Percentiles rank a stretch among this genome's conserved stretches.
Evolutionary conservation across 37 sponge, comb jelly and placozoan genomes (phyloP).

Genomic region (Hexactinellida sp.): DNA sequence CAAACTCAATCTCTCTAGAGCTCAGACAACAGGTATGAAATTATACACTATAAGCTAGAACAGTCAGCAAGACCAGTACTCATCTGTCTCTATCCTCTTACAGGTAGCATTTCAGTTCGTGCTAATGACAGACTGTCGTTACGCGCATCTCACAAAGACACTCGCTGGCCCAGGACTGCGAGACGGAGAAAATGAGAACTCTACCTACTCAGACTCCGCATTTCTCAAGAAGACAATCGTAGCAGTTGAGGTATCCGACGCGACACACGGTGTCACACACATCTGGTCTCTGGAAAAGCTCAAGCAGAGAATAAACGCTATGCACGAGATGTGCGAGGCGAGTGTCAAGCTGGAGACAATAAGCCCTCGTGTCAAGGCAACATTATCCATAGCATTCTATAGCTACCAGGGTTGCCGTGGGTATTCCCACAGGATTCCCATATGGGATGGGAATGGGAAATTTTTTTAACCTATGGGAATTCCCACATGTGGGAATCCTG

Average conservation of each 20-base stretch:
- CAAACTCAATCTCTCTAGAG: no score
- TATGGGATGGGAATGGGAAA: no score
- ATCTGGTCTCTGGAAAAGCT: no score
- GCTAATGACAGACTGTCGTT: slow-evolving; percentile 56
- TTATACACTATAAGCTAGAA: neutral
- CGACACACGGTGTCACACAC: slow-evolving; percentile 50
- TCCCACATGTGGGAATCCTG: no score
- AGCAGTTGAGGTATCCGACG: slow-evolving; percentile 60
- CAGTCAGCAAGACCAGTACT: no score
- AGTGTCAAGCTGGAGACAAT: neutral
- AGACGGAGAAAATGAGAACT: neutral
- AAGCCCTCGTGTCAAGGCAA: neutral
- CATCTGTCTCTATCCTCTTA: no score
- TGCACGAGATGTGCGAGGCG: slow-evolving; percentile 41
- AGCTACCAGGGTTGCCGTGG: no score
- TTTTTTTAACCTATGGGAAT: no score
- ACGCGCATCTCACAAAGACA: slow-evolving; percentile 47
- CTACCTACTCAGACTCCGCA: neutral
- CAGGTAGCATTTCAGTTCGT: slow-evolving; percentile 61
- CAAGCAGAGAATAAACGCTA: no score
- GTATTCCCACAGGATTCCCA: no score
- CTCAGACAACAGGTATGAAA: slow-evolving; percentile 46
- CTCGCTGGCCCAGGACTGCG: slow-evolving; percentile 28
- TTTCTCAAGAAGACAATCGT: slow-evolving; percentile 29
- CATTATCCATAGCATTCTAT: no score